These are phyloP conservation scores for Malurus melanocephalus DNA, from an alignment of 2,113 vertebrate species.

Conservation along the genomic window DNA sequence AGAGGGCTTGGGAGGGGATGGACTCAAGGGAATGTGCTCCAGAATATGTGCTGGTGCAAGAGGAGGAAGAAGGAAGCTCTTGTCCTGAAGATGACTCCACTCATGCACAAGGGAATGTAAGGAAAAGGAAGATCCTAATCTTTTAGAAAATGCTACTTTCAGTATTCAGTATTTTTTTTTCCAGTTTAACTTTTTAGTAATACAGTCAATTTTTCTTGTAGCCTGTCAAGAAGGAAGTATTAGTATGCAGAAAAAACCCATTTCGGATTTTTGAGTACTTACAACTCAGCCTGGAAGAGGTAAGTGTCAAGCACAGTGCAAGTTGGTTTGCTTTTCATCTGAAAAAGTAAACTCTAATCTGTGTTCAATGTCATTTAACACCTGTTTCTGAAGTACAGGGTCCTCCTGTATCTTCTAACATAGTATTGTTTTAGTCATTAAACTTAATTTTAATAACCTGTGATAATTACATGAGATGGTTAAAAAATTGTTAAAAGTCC, in stretches of 20 bases:
- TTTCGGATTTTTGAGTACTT: conserved; percentile 84
- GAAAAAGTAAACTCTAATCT: neutral
- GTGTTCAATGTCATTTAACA: neutral
- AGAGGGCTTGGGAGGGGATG: neutral
- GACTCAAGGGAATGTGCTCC: neutral
- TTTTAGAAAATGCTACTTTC: neutral
- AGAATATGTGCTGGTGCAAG: conserved; percentile 77
- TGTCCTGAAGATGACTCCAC: neutral
- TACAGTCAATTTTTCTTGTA: conserved; percentile 1
- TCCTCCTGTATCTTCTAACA: neutral
- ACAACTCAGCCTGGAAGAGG: conserved; percentile 92
- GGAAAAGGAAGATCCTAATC: neutral
- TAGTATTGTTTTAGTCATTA: neutral
- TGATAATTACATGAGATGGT: neutral
- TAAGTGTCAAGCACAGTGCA: conserved; percentile 48
- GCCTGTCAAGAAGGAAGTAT: conserved; percentile 41
- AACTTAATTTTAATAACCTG: neutral
- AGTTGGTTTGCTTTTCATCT: neutral
- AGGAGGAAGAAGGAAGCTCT: conserved; percentile 41
- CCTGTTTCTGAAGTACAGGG: neutral
- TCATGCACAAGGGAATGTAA: conserved; percentile 24
- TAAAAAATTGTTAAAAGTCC: neutral
- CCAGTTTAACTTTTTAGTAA: neutral
- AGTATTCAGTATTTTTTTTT: neutral
- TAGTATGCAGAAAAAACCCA: conserved; percentile 82